Evolutionary conservation across 92 coral and sea anemone genomes (phyloP).

Genomic region (Phymanthus crucifer): DNA sequence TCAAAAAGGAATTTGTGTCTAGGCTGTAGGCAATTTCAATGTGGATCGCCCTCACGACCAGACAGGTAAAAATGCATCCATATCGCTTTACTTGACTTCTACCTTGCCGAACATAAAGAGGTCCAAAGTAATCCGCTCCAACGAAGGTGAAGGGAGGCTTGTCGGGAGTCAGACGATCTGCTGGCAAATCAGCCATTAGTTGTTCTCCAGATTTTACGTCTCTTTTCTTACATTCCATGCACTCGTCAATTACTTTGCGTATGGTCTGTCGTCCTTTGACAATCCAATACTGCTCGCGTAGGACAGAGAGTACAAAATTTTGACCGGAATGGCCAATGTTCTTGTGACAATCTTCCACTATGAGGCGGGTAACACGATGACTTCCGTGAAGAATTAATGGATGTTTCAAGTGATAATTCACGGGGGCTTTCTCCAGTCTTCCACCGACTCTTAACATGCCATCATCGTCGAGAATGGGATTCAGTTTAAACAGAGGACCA

Average conservation of each 20-base stretch:
- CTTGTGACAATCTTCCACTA: neutral
- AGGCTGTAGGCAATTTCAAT: slow-evolving; percentile 44
- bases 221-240: neutral
- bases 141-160: slow-evolving; percentile 48
- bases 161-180: slow-evolving; percentile 45
- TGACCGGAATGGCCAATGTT: neutral
- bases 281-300: neutral
- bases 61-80: slow-evolving; percentile 53
- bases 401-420: neutral
- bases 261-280: neutral
- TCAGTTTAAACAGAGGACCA: neutral
- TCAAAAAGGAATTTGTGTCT: slow-evolving; percentile 62
- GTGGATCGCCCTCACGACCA: slow-evolving; percentile 50
- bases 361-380: neutral
- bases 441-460: neutral
- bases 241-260: neutral
- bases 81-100: slow-evolving; percentile 42
- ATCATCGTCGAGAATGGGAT: neutral
- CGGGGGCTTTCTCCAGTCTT: neutral
- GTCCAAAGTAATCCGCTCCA: slow-evolving; percentile 56
- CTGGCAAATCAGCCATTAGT: slow-evolving; percentile 55
- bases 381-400: neutral
- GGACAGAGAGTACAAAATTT: neutral
- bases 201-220: slow-evolving; percentile 12
- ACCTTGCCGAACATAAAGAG: slow-evolving; percentile 35